Percentiles rank a stretch among this genome's conserved stretches.
These are phyloP conservation scores for Antheraea yamamai DNA, from an alignment of 2,888 invertebrate genomes.

Conservation along the genomic window DNA sequence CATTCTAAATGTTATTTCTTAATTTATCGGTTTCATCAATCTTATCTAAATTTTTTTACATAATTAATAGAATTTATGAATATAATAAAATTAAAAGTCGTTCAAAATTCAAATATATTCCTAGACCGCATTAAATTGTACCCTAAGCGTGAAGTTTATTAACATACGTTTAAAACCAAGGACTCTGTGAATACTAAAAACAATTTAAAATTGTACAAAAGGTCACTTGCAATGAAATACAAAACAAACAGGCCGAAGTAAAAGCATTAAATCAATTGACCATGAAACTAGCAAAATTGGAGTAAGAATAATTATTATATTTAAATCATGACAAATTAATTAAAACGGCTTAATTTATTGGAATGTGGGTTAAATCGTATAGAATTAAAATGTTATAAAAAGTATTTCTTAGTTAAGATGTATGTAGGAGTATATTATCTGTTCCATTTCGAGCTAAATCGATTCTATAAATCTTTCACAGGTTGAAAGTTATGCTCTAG, in stretches of 20 bases:
- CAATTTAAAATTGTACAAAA: conserved; percentile 26
- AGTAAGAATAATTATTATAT: conserved; percentile 36
- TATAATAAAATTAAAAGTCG: not conserved
- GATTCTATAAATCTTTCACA: no score
- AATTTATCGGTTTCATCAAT: not conserved
- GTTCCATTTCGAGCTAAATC: no score
- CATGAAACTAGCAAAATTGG: conserved; percentile 34
- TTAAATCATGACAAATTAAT: conserved; percentile 16
- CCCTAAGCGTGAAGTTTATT: not conserved
- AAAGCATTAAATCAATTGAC: conserved; percentile 47
- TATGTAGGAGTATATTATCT: no score
- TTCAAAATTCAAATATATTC: not conserved
- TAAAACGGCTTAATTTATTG: not conserved
- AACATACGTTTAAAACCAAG: not conserved
- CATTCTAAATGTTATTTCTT: not conserved
- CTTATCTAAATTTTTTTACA: not conserved
- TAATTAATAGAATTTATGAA: not conserved
- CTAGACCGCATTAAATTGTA: not conserved
- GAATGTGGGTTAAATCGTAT: not conserved
- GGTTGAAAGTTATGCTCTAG: no score
- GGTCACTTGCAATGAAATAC: conserved; percentile 29
- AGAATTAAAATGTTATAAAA: not conserved
- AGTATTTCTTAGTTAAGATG: not conserved
- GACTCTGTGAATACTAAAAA: conserved; percentile 18
- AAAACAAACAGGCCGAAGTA: conserved; percentile 38